These are phyloP conservation scores for Drosophila sordidula DNA, from an alignment of 2,888 invertebrate genomes.

Conservation along the genomic window DNA sequence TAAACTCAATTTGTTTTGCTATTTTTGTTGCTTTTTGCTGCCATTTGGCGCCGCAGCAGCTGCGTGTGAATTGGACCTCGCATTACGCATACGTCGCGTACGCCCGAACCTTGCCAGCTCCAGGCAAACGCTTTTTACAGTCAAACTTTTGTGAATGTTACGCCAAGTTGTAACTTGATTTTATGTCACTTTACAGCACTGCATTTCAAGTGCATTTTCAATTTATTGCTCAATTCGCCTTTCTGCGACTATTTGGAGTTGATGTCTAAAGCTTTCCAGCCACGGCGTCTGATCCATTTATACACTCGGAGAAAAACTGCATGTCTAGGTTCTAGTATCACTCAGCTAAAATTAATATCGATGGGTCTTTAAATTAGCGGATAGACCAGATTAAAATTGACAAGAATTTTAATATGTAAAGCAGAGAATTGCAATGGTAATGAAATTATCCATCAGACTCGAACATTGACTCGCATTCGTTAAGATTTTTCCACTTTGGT, in stretches of 20 bases:
- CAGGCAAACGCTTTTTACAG: constrained; percentile 42
- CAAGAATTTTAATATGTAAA: too few relatives aligned
- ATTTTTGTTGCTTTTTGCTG: constrained; percentile 24
- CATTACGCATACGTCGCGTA: constrained; percentile 61
- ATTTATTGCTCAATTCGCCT: constrained; percentile 12
- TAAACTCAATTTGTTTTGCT: constrained; percentile 71
- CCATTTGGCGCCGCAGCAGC: background rate
- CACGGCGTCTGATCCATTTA: background rate
- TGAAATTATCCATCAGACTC: too few relatives aligned
- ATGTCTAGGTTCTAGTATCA: background rate
- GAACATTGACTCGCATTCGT: too few relatives aligned
- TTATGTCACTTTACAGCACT: constrained; percentile 34
- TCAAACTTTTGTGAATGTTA: constrained; percentile 51
- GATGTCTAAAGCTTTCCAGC: constrained; percentile 6
- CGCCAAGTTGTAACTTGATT: constrained; percentile 40
- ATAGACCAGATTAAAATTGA: too few relatives aligned
- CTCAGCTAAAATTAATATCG: background rate
- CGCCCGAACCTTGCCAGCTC: constrained; percentile 12
- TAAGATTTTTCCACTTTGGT: too few relatives aligned
- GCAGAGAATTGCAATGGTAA: too few relatives aligned
- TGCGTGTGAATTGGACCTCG: constrained; percentile 29
- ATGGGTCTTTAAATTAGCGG: background rate
- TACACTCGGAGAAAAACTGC: background rate
- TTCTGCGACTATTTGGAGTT: constrained; percentile 31
- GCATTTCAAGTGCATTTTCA: constrained; percentile 34